Evolutionary conservation across 2,797 vertebrate species (phyloP).

Genomic region (Lepilemur septentrionalis): DNA sequence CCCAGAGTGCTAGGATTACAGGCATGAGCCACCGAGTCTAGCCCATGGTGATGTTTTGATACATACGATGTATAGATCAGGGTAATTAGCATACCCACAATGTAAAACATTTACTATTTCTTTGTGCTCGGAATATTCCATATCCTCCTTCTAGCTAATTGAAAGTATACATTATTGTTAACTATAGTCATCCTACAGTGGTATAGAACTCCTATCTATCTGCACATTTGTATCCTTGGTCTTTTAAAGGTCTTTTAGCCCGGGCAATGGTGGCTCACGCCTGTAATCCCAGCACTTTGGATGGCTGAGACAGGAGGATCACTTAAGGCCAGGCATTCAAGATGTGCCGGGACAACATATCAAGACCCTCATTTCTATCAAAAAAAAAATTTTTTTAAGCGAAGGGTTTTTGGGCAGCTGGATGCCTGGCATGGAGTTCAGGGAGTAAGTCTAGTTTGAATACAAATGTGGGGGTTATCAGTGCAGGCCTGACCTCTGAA

Average conservation of each 20-base stretch:
- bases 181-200: neutral
- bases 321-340: neutral
- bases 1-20: no score
- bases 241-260: neutral
- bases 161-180: neutral
- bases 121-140: neutral
- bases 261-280: neutral
- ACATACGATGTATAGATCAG: neutral
- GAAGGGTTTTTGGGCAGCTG: neutral
- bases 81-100: neutral
- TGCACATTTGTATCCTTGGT: neutral
- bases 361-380: neutral
- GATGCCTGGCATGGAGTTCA: neutral
- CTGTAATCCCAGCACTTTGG: neutral
- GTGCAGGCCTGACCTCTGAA: fast-evolving
- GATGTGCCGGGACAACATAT: neutral
- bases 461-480: fast-evolving
- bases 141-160: neutral
- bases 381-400: neutral
- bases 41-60: neutral
- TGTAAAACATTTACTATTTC: neutral
- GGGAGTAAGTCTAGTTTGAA: neutral
- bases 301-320: no score
- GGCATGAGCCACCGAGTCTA: no score
- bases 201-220: neutral